Percentiles rank a stretch among this genome's conserved stretches.
These are phyloP conservation scores for Bombus picipes DNA, from an alignment of 1,140 invertebrate genomes.

Conservation along the genomic window DNA sequence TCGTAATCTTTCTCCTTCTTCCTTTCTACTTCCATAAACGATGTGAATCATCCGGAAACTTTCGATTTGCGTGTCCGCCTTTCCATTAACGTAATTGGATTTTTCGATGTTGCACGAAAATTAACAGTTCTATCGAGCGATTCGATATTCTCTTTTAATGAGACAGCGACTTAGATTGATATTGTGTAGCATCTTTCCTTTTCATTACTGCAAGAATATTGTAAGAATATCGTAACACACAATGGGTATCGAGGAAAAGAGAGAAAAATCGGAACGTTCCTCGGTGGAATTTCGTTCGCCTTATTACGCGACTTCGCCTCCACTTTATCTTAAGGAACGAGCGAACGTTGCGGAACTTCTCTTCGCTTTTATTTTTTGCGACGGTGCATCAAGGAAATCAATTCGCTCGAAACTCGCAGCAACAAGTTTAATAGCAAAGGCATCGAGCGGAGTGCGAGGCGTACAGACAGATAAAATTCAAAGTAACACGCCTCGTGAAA, in stretches of 20 bases:
- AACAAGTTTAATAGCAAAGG: conserved; percentile 2
- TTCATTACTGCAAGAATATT: no score
- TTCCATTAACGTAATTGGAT: conserved; percentile 30
- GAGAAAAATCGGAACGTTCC: background rate
- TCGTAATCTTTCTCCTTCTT: background rate
- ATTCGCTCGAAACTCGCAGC: background rate
- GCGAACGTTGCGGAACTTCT: background rate
- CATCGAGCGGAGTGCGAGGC: background rate
- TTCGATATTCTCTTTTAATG: background rate
- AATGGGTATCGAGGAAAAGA: no score
- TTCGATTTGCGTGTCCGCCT: background rate
- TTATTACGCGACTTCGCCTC: conserved; percentile 11
- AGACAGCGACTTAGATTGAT: background rate
- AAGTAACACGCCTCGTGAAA: background rate
- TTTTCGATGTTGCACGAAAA: background rate
- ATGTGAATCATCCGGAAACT: background rate
- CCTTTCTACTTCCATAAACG: background rate
- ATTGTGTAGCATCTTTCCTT: background rate
- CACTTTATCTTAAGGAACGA: conserved; percentile 2
- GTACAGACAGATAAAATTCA: background rate
- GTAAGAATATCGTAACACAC: no score
- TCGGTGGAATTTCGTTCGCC: background rate
- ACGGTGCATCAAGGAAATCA: conserved; percentile 8
- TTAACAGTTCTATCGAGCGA: background rate
- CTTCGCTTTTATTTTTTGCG: conserved; percentile 21